Evolutionary conservation across 1,140 invertebrate species (phyloP).

Genomic region (Drosophila ercepeae): DNA sequence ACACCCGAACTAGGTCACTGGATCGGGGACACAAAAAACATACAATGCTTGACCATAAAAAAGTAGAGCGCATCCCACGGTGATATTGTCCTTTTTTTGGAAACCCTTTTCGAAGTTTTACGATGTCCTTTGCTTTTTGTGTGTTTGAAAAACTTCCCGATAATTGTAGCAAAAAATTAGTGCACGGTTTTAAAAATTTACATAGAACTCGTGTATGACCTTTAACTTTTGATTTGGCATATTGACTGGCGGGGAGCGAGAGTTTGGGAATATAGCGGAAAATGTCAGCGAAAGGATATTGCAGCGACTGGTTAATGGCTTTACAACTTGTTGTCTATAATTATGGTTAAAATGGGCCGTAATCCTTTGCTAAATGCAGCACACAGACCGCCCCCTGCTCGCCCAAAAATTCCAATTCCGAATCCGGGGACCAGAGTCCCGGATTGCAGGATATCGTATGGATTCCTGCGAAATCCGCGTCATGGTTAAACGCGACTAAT

Average conservation of each 20-base stretch:
- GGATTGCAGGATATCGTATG: background rate
- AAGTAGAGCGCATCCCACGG: constrained; percentile 69
- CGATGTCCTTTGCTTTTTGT: constrained; percentile 22
- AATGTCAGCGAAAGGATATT: constrained; percentile 17
- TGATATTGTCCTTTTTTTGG: constrained; percentile 23
- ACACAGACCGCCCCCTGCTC: constrained; percentile 59
- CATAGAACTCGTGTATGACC: constrained; percentile 66
- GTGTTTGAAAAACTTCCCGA: constrained; percentile 6
- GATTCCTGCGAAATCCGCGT: constrained; percentile 60
- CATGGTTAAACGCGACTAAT: constrained; percentile 79
- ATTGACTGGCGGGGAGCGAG: constrained; percentile 47
- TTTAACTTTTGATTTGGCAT: constrained; percentile 81
- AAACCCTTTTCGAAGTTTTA: constrained; percentile 37
- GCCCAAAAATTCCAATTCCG: constrained; percentile 2
- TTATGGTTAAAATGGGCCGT: constrained; percentile 81
- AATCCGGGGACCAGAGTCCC: background rate
- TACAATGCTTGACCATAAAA: constrained; percentile 66
- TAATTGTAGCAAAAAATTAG: constrained; percentile 78
- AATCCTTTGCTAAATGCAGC: constrained; percentile 79
- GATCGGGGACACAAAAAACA: constrained; percentile 57
- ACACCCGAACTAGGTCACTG: constrained; percentile 75
- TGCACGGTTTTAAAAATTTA: constrained; percentile 50
- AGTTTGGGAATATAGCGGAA: constrained; percentile 5
- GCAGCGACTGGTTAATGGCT: constrained; percentile 54
- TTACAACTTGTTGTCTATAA: constrained; percentile 83